phyloP scores from a whole-genome alignment of 2,797 vertebrate genomes.

The Sebastes glaucus region DNA sequence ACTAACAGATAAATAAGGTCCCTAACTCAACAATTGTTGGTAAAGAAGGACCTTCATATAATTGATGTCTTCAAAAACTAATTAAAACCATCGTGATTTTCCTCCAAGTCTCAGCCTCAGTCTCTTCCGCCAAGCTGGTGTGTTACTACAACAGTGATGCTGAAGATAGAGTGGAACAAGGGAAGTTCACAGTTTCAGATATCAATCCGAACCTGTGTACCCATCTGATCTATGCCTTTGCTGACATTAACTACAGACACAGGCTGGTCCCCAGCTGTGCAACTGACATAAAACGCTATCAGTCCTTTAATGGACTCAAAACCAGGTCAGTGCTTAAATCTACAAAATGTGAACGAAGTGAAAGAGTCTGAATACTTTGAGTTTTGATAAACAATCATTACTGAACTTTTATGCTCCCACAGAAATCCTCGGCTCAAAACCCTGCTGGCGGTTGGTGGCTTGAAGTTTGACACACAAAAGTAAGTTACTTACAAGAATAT shows the following conservation, averaged over 20 bases:
- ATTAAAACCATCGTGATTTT: not conserved
- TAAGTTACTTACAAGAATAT: slow-evolving; percentile 53
- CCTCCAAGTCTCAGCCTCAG: slow-evolving; percentile 72
- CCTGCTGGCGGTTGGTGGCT: slow-evolving; percentile 81
- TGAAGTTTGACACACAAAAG: slow-evolving; percentile 75
- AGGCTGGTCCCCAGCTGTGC: slow-evolving; percentile 65
- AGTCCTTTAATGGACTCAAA: slow-evolving; percentile 78
- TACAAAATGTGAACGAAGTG: not conserved
- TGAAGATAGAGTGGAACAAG: slow-evolving; percentile 47
- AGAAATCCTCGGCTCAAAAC: slow-evolving; percentile 83
- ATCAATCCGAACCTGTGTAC: slow-evolving; percentile 83
- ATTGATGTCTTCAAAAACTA: not conserved
- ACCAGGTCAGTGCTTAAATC: slow-evolving; percentile 37
- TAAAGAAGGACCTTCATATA: not conserved
- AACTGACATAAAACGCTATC: slow-evolving; percentile 71
- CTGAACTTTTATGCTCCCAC: not conserved
- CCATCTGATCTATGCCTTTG: slow-evolving; percentile 84
- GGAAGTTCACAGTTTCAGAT: slow-evolving; percentile 66
- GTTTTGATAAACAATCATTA: not conserved
- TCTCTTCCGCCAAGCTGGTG: slow-evolving; percentile 68
- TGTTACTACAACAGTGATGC: slow-evolving; percentile 85
- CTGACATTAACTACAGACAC: slow-evolving; percentile 64
- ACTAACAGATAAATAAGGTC: not conserved
- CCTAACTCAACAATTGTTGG: not conserved
- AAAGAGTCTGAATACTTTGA: not conserved